A percentile compares a stretch with the other conserved stretches of the same genome.
Conservation (phyloP, 1,140 invertebrate species). For the Bombus confusus region DNA sequence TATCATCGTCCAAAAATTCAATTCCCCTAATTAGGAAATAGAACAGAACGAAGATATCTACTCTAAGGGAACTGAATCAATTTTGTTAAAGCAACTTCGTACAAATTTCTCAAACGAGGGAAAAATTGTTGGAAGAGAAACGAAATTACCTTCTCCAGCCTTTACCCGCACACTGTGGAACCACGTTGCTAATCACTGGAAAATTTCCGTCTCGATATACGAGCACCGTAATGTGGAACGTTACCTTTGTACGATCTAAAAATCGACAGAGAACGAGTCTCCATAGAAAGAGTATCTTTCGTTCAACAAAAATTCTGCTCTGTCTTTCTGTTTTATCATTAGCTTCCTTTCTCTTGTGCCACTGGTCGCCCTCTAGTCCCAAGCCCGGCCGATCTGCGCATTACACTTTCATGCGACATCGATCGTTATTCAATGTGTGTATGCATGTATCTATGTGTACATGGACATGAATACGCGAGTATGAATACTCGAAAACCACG, state of each 20-base stretch:
- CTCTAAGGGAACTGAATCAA: not conserved
- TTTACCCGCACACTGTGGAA: not conserved
- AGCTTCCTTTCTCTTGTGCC: conserved; percentile 35
- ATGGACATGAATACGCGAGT: not conserved
- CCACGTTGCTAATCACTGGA: not conserved
- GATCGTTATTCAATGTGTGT: conserved; percentile 53
- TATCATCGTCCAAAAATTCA: not conserved
- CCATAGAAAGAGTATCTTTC: not conserved
- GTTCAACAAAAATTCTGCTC: not conserved
- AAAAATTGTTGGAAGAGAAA: not conserved
- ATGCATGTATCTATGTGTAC: conserved; percentile 5
- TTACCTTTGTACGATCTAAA: not conserved
- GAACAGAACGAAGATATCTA: not conserved
- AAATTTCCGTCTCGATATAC: not conserved
- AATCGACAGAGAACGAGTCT: not conserved
- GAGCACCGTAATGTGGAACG: not conserved
- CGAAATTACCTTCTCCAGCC: not conserved
- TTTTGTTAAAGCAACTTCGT: not conserved
- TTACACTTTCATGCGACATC: conserved; percentile 68
- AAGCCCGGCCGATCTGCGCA: conserved; percentile 48
- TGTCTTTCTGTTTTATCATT: not conserved
- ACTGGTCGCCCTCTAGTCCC: conserved; percentile 45
- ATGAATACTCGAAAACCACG: conserved; percentile 51
- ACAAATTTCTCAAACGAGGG: not conserved
- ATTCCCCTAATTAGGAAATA: not conserved